Evolutionary conservation across 1,140 invertebrate species (phyloP).

Genomic region (Venustaconcha ellipsiformis): DNA sequence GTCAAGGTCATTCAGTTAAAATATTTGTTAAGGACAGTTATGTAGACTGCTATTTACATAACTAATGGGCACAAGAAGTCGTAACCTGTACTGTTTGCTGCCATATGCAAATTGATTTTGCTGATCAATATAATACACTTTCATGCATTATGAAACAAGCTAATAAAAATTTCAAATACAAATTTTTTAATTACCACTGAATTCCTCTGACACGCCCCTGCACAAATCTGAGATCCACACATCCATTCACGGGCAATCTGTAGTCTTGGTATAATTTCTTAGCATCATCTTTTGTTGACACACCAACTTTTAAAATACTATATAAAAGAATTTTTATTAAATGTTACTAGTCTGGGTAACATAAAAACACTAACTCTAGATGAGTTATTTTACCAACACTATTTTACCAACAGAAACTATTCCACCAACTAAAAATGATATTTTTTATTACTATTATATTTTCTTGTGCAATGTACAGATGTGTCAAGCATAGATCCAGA

Average conservation of each 20-base stretch:
- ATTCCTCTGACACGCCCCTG: slow-evolving; percentile 63
- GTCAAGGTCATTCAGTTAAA: too few relatives aligned
- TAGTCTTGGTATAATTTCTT: slow-evolving; percentile 78
- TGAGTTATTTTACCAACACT: too few relatives aligned
- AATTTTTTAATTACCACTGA: slow-evolving; percentile 15
- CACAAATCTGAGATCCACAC: slow-evolving; percentile 80
- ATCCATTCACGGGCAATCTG: slow-evolving; percentile 75
- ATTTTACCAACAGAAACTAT: background rate
- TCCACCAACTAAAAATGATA: background rate
- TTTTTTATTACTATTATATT: background rate
- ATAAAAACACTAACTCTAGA: too few relatives aligned
- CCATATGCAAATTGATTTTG: background rate
- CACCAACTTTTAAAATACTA: slow-evolving; percentile 80
- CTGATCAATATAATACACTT: background rate
- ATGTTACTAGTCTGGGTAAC: too few relatives aligned
- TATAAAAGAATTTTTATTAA: slow-evolving; percentile 2
- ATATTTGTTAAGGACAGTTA: background rate
- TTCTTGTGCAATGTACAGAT: background rate
- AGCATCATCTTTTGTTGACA: slow-evolving; percentile 79
- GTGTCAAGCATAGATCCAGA: background rate
- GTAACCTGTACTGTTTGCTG: background rate
- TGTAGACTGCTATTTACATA: background rate
- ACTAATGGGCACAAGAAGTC: background rate
- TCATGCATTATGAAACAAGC: background rate
- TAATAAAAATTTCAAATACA: background rate